Evolutionary conservation across 2,888 invertebrate genomes (phyloP).

Genomic region (Plagodis pulveraria): DNA sequence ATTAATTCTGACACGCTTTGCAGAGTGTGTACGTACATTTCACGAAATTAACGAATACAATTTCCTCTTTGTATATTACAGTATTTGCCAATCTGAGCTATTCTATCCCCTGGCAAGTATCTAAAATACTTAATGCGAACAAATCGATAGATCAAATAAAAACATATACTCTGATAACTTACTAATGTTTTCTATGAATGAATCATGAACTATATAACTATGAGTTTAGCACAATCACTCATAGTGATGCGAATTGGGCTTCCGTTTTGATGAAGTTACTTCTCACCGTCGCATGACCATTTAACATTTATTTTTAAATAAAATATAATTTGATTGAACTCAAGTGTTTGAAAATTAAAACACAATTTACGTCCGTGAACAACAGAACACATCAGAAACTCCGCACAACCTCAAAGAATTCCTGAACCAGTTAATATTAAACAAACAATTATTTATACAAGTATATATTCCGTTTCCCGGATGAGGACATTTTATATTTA

Average conservation of each 20-base stretch:
- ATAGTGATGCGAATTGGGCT: slow-evolving; percentile 75
- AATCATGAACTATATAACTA: slow-evolving; percentile 74
- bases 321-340: too few relatives aligned
- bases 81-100: slow-evolving; percentile 26
- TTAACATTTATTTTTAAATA: not conserved
- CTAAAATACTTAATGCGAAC: slow-evolving; percentile 52
- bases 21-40: too few relatives aligned
- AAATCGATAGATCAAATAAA: slow-evolving; percentile 53
- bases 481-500: too few relatives aligned
- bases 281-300: slow-evolving; percentile 10
- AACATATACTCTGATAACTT: slow-evolving; percentile 49
- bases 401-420: too few relatives aligned
- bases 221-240: slow-evolving; percentile 85
- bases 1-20: too few relatives aligned
- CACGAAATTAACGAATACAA: slow-evolving; percentile 1
- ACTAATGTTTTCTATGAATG: slow-evolving; percentile 71
- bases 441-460: too few relatives aligned
- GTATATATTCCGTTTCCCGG: too few relatives aligned
- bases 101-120: slow-evolving; percentile 49
- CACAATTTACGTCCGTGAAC: too few relatives aligned
- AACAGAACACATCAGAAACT: too few relatives aligned
- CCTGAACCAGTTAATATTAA: too few relatives aligned
- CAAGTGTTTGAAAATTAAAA: too few relatives aligned
- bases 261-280: slow-evolving; percentile 41
- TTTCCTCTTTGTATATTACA: not conserved